Conservation (phyloP, 2,888 invertebrate genomes). For the Cheilosia grossa region DNA sequence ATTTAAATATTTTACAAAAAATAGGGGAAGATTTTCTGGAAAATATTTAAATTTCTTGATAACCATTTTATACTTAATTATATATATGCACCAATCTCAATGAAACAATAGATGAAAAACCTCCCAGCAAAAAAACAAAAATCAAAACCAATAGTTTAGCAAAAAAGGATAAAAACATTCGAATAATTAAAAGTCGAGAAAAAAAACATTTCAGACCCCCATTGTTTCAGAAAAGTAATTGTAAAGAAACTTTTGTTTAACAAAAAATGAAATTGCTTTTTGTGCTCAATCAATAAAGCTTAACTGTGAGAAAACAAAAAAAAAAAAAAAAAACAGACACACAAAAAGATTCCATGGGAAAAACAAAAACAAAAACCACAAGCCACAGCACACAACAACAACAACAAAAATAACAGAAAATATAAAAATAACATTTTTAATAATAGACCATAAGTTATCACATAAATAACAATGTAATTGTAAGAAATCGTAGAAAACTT, state of each 20-base stretch:
- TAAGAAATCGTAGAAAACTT: conserved; percentile 68
- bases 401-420: conserved; percentile 6
- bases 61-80: conserved; percentile 11
- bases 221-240: conserved; percentile 15
- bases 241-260: conserved; percentile 31
- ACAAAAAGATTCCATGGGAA: conserved; percentile 58
- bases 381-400: conserved; percentile 68
- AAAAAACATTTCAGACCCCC: conserved; percentile 4
- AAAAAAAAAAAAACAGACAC: conserved; percentile 59
- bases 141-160: conserved; percentile 53
- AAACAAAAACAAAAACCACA: conserved; percentile 70
- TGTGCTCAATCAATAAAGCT: conserved; percentile 83
- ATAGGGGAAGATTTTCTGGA: conserved; percentile 82
- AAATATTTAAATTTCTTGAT: conserved; percentile 75
- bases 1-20: conserved; percentile 78
- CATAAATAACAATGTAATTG: conserved; percentile 36
- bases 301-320: conserved; percentile 81
- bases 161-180: conserved; percentile 43
- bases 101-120: conserved; percentile 30
- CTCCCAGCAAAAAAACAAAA: conserved; percentile 22
- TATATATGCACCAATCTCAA: conserved; percentile 32
- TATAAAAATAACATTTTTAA: conserved; percentile 37
- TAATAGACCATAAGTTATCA: conserved; percentile 52
- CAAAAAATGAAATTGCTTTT: conserved; percentile 78
- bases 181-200: conserved; percentile 7